Evolutionary conservation across 2,113 vertebrate genomes (phyloP).

Genomic region (Rhizomys pruinosus): DNA sequence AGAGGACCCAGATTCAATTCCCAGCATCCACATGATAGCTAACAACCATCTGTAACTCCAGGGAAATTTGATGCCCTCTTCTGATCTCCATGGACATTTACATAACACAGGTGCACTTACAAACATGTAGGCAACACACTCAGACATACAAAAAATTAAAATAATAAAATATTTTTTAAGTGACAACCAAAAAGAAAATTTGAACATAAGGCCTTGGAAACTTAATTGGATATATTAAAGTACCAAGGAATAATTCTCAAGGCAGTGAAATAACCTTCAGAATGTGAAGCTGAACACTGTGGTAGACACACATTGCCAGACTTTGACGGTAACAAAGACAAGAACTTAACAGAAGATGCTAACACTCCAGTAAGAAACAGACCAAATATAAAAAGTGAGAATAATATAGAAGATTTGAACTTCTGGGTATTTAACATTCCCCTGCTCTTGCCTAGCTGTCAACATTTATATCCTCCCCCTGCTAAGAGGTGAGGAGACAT

Average conservation of each 20-base stretch:
- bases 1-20: too few relatives aligned
- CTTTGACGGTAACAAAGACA: conserved; percentile 14
- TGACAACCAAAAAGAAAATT: conserved; percentile 21
- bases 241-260: not conserved
- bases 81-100: too few relatives aligned
- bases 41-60: too few relatives aligned
- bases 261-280: not conserved
- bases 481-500: not conserved
- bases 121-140: too few relatives aligned
- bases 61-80: too few relatives aligned
- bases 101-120: too few relatives aligned
- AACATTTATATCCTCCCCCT: not conserved
- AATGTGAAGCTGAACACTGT: not conserved
- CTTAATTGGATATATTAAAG: not conserved
- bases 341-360: not conserved
- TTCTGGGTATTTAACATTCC: not conserved
- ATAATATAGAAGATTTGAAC: not conserved
- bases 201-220: conserved; percentile 2
- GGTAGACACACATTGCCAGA: not conserved
- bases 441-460: not conserved
- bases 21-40: too few relatives aligned
- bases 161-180: too few relatives aligned
- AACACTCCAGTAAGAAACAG: not conserved
- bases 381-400: not conserved
- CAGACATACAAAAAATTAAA: too few relatives aligned